A percentile compares a stretch with the other conserved stretches of the same genome.
These are phyloP conservation scores for Lepidonotus clava DNA, from an alignment of 2,888 invertebrate species.

Conservation along the genomic window DNA sequence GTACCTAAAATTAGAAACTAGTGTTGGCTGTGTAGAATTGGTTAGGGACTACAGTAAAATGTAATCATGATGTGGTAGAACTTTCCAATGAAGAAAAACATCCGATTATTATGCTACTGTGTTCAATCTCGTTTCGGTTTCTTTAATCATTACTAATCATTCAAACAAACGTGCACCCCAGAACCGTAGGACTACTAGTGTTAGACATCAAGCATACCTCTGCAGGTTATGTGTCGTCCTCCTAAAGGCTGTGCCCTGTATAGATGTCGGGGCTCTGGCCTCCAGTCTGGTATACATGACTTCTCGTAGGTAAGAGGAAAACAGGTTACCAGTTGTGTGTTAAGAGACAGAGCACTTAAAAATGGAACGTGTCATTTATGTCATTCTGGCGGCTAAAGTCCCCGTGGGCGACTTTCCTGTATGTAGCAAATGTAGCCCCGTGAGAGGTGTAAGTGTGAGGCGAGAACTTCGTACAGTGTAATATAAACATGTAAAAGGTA, in stretches of 20 bases:
- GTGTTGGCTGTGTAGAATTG: conserved; percentile 46
- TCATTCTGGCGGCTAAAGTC: too few relatives aligned
- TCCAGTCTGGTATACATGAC: too few relatives aligned
- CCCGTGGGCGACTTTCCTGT: too few relatives aligned
- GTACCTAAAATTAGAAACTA: background rate
- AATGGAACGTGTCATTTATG: too few relatives aligned
- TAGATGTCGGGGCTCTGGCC: too few relatives aligned
- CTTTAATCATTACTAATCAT: background rate
- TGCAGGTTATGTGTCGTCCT: background rate
- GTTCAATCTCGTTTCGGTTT: conserved; percentile 3
- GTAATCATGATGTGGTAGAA: conserved; percentile 27
- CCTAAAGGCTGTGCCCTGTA: background rate
- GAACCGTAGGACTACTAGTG: background rate
- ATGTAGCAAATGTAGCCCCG: background rate
- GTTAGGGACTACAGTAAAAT: conserved; percentile 40
- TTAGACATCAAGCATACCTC: background rate
- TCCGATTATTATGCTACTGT: conserved; percentile 2
- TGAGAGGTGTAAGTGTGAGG: conserved; percentile 38
- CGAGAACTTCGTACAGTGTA: conserved; percentile 42
- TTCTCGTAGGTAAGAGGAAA: too few relatives aligned
- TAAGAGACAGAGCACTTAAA: background rate
- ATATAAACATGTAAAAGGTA: background rate
- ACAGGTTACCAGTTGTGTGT: too few relatives aligned
- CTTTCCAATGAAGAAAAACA: background rate
- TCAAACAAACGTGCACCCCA: background rate